Evolutionary conservation across 2,113 vertebrate genomes (phyloP).

Genomic region (Saguinus midas): DNA sequence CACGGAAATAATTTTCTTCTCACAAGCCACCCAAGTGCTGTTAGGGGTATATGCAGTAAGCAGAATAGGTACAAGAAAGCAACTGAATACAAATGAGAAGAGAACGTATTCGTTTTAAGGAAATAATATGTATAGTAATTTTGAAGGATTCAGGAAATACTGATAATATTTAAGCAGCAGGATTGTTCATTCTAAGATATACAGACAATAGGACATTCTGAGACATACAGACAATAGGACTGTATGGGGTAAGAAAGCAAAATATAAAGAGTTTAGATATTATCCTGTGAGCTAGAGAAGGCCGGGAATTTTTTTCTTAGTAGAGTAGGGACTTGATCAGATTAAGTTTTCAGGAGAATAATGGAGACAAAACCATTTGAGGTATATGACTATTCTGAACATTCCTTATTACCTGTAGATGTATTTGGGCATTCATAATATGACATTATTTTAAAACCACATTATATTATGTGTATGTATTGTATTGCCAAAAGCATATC

Average conservation of each 20-base stretch:
- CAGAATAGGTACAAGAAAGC: background rate
- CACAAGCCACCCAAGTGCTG: constrained; percentile 27
- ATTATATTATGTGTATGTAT: background rate
- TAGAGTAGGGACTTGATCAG: background rate
- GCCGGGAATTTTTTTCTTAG: background rate
- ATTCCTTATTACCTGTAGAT: background rate
- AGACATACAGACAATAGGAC: background rate
- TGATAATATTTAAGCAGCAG: background rate
- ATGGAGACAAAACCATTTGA: background rate
- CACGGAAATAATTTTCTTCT: background rate
- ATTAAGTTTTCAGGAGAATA: background rate
- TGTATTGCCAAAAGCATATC: background rate
- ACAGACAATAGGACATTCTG: too few species aligned
- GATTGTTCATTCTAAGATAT: background rate
- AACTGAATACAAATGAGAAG: background rate
- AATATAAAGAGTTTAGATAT: background rate
- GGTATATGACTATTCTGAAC: background rate
- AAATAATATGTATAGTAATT: background rate
- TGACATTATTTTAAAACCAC: background rate
- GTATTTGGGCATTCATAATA: background rate
- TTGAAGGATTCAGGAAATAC: background rate
- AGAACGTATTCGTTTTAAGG: background rate
- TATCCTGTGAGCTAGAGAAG: background rate
- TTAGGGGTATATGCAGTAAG: background rate
- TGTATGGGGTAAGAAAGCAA: background rate